Evolutionary conservation across 2,888 invertebrate genomes (phyloP), one percentile per base, ranked within the genome.

Genomic region (Drosophila paranaensis): DNA sequence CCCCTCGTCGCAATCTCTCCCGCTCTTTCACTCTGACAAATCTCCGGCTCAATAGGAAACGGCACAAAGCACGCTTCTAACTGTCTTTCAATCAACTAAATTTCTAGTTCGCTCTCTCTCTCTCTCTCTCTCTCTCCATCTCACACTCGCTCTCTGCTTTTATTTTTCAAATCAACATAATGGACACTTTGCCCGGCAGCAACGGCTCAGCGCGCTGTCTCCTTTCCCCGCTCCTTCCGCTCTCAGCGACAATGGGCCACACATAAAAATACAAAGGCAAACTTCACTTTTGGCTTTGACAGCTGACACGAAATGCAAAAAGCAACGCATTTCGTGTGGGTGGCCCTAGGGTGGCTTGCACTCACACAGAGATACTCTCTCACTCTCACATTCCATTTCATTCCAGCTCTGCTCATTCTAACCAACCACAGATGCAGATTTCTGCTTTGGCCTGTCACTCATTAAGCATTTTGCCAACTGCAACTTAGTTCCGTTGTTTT

Each of bases 91-190:
- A 85, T 89, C 89, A 85, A 71, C 74, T 77, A 89, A 75, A 85
- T 76, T 83, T 79, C 58, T 55, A 30, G 30, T 20, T 14, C 25
- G 35, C 25, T 39, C 33, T 14, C 25, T 39, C 25, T 39, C 30
- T 35, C 45, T 40, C 60, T 40, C 37, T 37, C 48, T 20, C 20
- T 20, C 20, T 20, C 20, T 20, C 20, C n/a, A n/a, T 20, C 20
- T 20, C 20, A 50, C 65, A 60, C 56, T 60, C 58, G 53, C 83
- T 83, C 79, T 72, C 77, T 74, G 82, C 82, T 82, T 89, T 89
- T 88, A 82, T 82, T 74, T 88, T 89, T 88, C 88, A 87, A 87
- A 87, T 87, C 87, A 87, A 82, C 90, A 90, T 87, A 87, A 87
- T 87, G 87, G 87, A 87, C 87, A 90, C 84, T 90, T 87, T 90